A percentile compares a stretch with the other conserved stretches of the same genome.
phyloP scores from a whole-genome alignment of 1,140 invertebrate species.

The Drosophila sucinea region DNA sequence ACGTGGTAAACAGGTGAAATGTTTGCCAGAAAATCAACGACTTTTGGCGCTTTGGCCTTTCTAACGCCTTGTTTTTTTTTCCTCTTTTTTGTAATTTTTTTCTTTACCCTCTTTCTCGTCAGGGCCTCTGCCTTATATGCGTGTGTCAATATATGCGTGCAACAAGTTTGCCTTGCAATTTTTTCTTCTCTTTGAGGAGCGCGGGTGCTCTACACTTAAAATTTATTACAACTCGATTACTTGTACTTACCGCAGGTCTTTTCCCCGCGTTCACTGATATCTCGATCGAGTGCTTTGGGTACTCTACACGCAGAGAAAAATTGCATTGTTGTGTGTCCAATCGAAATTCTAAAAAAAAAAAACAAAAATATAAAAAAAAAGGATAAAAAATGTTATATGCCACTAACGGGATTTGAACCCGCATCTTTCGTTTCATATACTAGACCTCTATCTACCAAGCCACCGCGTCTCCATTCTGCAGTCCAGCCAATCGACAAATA shows the following conservation, averaged over 20 bases:
- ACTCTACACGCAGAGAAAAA: slow-evolving; percentile 18
- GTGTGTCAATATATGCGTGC: slow-evolving; percentile 76
- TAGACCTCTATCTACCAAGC: too few species aligned
- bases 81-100: neutral
- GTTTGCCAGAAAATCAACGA: slow-evolving; percentile 73
- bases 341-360: neutral
- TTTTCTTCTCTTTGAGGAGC: slow-evolving; percentile 47
- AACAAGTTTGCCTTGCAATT: slow-evolving; percentile 60
- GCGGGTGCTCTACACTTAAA: slow-evolving; percentile 74
- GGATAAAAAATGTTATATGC: neutral
- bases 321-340: too few species aligned
- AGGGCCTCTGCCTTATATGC: slow-evolving; percentile 37
- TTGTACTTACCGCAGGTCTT: slow-evolving; percentile 78
- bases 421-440: too few species aligned
- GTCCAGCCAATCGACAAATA: too few species aligned
- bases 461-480: too few species aligned
- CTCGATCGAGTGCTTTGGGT: slow-evolving; percentile 48
- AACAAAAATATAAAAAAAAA: neutral
- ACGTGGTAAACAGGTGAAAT: slow-evolving; percentile 69
- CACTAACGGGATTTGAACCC: too few species aligned
- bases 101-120: slow-evolving; percentile 4
- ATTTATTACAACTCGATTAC: slow-evolving; percentile 81
- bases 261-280: slow-evolving; percentile 52
- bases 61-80: slow-evolving; percentile 38
- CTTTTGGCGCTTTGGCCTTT: slow-evolving; percentile 57